Percentiles rank a stretch among this genome's conserved stretches.
These are phyloP conservation scores for Cantharis rustica DNA, from an alignment of 2,888 invertebrate species.

Conservation along the genomic window DNA sequence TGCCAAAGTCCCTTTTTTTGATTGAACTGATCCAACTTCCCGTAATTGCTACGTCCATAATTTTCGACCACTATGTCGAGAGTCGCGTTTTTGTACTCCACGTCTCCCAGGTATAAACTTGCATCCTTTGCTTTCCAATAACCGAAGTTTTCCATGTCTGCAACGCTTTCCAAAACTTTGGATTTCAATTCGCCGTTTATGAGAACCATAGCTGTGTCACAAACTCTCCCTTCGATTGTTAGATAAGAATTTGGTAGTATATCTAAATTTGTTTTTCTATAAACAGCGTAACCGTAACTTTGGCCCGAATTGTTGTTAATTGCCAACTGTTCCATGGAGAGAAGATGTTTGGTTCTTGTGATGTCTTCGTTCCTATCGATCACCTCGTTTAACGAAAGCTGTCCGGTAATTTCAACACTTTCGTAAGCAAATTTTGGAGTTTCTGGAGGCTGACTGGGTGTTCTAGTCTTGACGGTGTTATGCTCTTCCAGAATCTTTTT, in stretches of 20 bases:
- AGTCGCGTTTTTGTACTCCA: constrained; percentile 40
- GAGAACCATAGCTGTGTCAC: constrained; percentile 60
- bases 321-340: constrained; percentile 49
- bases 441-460: constrained; percentile 49
- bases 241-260: constrained; percentile 43
- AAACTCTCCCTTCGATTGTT: constrained; percentile 52
- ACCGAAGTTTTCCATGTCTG: constrained; percentile 52
- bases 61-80: constrained; percentile 68
- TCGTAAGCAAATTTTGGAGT: constrained; percentile 47
- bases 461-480: constrained; percentile 44
- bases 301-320: constrained; percentile 59
- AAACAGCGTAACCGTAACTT: constrained; percentile 62
- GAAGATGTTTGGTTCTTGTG: constrained; percentile 24
- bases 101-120: constrained; percentile 42
- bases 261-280: constrained; percentile 52
- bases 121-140: constrained; percentile 51
- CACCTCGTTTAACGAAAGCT: constrained; percentile 36
- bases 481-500: constrained; percentile 58
- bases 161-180: constrained; percentile 38
- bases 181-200: constrained; percentile 54
- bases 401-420: constrained; percentile 34
- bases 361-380: constrained; percentile 26
- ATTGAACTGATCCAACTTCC: constrained; percentile 51
- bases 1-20: constrained; percentile 54
- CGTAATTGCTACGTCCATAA: constrained; percentile 76